Percentiles rank a stretch among this genome's conserved stretches.
Evolutionary conservation across 2,797 vertebrate species (phyloP).

Genomic region (Valencia hispanica): DNA sequence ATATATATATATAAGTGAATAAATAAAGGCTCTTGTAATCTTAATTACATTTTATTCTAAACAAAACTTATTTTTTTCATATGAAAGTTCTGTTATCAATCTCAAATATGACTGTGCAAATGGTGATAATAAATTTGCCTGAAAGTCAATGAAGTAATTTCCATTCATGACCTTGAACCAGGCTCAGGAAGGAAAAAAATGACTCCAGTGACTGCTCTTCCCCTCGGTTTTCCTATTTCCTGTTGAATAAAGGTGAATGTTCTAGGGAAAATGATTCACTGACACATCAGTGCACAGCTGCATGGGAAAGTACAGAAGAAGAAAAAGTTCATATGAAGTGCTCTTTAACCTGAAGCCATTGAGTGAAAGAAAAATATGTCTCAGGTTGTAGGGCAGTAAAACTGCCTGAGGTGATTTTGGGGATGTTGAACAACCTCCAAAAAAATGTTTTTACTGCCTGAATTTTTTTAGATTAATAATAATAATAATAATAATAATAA

Average conservation of each 20-base stretch:
- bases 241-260: constrained; percentile 77
- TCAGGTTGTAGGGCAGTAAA: background rate
- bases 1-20: background rate
- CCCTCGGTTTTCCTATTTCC: constrained; percentile 67
- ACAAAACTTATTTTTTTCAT: background rate
- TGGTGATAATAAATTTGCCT: background rate
- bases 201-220: constrained; percentile 57
- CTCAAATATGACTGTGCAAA: constrained; percentile 14
- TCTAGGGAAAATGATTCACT: constrained; percentile 54
- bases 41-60: background rate
- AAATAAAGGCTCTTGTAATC: no score
- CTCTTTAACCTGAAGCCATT: background rate
- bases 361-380: background rate
- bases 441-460: background rate
- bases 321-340: constrained; percentile 1
- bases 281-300: constrained; percentile 44
- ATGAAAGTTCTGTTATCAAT: background rate
- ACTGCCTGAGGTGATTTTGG: background rate
- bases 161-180: constrained; percentile 49
- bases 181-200: constrained; percentile 71
- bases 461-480: background rate
- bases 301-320: constrained; percentile 17
- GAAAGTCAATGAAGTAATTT: constrained; percentile 62
- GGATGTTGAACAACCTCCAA: background rate
- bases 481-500: no score